Conservation (phyloP, 1,140 invertebrate genomes). For the Bicyclus anynana region DNA sequence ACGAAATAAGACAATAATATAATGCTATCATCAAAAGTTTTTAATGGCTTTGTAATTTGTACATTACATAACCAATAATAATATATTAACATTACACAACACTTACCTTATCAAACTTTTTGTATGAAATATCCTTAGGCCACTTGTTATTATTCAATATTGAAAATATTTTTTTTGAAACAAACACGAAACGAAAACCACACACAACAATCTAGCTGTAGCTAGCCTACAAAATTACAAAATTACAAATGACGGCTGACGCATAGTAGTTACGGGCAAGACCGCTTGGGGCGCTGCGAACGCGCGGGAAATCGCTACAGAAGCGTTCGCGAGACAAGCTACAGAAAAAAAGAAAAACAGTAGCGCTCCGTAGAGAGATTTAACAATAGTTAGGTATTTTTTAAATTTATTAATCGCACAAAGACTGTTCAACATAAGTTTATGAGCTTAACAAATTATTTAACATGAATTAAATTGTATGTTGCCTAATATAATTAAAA, state of each 20-base stretch:
- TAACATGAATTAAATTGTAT: too few species aligned
- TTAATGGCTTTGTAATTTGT: conserved; percentile 31
- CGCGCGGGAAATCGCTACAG: conserved; percentile 24
- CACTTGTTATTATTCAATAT: conserved; percentile 1
- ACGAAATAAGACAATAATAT: background rate
- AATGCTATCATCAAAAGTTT: conserved; percentile 30
- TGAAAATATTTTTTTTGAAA: conserved; percentile 30
- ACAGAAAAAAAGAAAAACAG: too few species aligned
- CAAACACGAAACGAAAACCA: conserved; percentile 43
- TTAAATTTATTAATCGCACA: too few species aligned
- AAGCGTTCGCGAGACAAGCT: background rate
- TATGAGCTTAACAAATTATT: too few species aligned
- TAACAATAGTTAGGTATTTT: too few species aligned
- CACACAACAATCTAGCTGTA: conserved; percentile 12
- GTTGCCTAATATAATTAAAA: too few species aligned
- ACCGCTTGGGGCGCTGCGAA: conserved; percentile 20
- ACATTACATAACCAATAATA: conserved; percentile 55
- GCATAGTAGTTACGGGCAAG: conserved; percentile 17
- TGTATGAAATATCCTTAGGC: conserved; percentile 5
- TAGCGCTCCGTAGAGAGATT: too few species aligned
- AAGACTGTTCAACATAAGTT: too few species aligned
- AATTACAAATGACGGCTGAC: too few species aligned
- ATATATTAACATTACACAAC: conserved; percentile 20
- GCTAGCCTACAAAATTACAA: conserved; percentile 22
- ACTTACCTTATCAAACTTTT: conserved; percentile 47